Percentiles rank a stretch among this genome's conserved stretches.
Conservation (phyloP, 1,140 invertebrate species). For the Reticulitermes speratus region DNA sequence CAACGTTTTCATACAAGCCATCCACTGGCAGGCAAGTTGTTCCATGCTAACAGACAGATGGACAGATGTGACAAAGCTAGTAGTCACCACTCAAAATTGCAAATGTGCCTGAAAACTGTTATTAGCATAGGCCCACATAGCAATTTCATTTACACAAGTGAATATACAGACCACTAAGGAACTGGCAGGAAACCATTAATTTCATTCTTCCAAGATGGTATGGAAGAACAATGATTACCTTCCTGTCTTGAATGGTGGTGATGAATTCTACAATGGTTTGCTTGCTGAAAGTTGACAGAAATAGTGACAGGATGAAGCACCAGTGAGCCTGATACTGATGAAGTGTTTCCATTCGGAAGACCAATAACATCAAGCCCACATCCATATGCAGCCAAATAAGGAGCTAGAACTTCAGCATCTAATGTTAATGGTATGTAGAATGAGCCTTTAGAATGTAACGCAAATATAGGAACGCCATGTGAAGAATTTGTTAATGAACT, state of each 20-base stretch:
- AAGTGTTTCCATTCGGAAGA: constrained; percentile 3
- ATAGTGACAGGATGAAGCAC: constrained; percentile 89
- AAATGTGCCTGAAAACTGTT: no score
- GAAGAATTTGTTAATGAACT: constrained; percentile 35
- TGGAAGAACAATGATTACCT: neutral
- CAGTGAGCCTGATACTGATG: constrained; percentile 47
- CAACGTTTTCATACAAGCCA: no score
- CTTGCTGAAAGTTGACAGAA: constrained; percentile 72
- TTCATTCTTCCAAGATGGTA: constrained; percentile 20
- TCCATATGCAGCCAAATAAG: constrained; percentile 63
- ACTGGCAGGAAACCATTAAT: neutral
- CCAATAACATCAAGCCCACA: constrained; percentile 52
- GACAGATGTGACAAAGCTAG: no score
- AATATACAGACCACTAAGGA: neutral
- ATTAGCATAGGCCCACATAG: no score
- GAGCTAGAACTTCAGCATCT: constrained; percentile 70
- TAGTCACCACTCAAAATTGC: no score
- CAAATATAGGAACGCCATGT: constrained; percentile 71
- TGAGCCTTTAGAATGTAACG: constrained; percentile 79
- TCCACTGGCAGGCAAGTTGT: no score
- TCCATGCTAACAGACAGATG: no score
- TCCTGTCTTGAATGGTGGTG: neutral
- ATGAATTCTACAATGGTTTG: neutral
- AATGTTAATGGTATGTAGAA: constrained; percentile 91
- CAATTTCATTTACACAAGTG: neutral